Percentiles rank a stretch among this genome's conserved stretches.
These are phyloP conservation scores for Lepidocolaptes lacrymiger DNA, from an alignment of 2,797 vertebrate genomes.

Conservation along the genomic window DNA sequence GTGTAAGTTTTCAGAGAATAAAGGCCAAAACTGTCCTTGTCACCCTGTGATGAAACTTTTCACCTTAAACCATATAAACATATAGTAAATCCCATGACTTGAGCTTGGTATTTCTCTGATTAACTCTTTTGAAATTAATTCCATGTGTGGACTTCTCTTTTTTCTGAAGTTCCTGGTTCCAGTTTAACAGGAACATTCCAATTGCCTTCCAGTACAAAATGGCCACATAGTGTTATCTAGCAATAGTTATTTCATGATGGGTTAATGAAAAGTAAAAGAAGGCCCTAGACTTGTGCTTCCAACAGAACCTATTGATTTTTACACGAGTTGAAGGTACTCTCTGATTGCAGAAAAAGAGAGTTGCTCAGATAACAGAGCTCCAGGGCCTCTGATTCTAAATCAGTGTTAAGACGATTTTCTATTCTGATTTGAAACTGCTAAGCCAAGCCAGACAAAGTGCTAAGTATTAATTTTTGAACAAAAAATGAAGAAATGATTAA, in stretches of 20 bases:
- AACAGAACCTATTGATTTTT: background rate
- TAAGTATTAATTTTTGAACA: background rate
- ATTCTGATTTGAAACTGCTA: background rate
- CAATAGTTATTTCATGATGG: constrained; percentile 10
- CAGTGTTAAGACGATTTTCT: background rate
- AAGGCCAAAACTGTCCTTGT: background rate
- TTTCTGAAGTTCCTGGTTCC: background rate
- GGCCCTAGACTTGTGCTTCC: background rate
- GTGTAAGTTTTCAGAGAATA: background rate
- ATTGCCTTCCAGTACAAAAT: constrained; percentile 9
- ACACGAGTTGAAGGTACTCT: background rate
- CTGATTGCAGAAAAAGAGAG: background rate
- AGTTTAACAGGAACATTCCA: constrained; percentile 1
- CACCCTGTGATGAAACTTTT: background rate
- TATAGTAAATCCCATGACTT: background rate
- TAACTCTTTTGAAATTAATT: background rate
- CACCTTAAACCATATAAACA: background rate
- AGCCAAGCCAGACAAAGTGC: background rate
- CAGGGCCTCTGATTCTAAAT: background rate
- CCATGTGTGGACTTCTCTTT: background rate
- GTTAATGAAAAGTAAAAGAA: constrained; percentile 42
- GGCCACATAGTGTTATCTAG: constrained; percentile 11
- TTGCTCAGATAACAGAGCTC: background rate
- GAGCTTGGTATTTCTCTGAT: background rate
- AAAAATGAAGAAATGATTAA: background rate